These are phyloP conservation scores for Campoplex nolae DNA, from an alignment of 2,888 invertebrate genomes.

Conservation along the genomic window DNA sequence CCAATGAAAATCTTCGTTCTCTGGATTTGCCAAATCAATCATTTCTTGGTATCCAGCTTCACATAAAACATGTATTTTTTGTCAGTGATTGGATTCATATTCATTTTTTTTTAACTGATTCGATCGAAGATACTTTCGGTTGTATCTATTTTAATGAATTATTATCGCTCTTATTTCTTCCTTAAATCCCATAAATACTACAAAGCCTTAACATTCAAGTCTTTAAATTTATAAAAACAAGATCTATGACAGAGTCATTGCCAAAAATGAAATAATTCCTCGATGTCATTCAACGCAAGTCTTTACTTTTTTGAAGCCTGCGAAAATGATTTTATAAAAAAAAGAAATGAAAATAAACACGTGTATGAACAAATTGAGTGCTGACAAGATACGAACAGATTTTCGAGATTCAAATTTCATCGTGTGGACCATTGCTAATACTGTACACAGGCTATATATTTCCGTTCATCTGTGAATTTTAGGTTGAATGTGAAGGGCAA, in stretches of 20 bases:
- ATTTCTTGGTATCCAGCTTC: no score
- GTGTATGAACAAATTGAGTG: constrained; percentile 77
- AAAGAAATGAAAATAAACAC: constrained; percentile 67
- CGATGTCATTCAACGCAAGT: not conserved
- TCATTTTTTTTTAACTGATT: no score
- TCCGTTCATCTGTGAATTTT: constrained; percentile 31
- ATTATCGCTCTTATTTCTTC: not conserved
- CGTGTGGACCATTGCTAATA: constrained; percentile 49
- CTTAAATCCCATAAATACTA: not conserved
- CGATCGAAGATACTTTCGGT: no score
- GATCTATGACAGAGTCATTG: not conserved
- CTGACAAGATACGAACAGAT: constrained; percentile 3
- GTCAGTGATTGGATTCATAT: no score
- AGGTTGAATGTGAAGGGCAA: constrained; percentile 74
- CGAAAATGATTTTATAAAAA: constrained; percentile 78
- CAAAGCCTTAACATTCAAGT: not conserved
- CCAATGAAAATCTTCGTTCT: no score
- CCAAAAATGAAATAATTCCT: not conserved
- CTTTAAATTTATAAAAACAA: not conserved
- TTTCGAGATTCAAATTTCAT: constrained; percentile 57
- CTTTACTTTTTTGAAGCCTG: constrained; percentile 58
- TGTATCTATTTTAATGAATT: not conserved
- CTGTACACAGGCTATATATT: not conserved
- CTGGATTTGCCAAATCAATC: no score
- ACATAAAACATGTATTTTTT: no score